Percentiles rank a stretch among this genome's conserved stretches.
Conservation (phyloP, 1,140 invertebrate species). For the Luehdorfia chinensis region DNA sequence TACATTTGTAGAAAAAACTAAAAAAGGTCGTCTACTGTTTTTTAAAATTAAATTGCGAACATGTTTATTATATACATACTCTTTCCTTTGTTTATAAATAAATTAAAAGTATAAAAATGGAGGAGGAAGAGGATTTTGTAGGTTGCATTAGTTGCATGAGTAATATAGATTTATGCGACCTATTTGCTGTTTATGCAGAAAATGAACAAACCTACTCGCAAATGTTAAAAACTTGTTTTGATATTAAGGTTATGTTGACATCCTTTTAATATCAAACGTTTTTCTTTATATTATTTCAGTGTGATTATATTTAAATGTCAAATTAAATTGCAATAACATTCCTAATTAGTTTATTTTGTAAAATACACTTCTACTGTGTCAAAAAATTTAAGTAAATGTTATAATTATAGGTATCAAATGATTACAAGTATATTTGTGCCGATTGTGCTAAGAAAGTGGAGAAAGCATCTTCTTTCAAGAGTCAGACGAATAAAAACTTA, state of each 20-base stretch:
- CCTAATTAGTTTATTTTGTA: no score
- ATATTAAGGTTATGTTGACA: constrained; percentile 51
- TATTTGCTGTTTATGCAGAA: constrained; percentile 59
- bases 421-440: constrained; percentile 51
- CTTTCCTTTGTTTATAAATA: constrained; percentile 29
- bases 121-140: constrained; percentile 64
- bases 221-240: constrained; percentile 65
- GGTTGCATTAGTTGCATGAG: constrained; percentile 68
- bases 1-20: no score
- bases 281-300: no score
- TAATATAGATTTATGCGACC: constrained; percentile 64
- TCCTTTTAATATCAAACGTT: no score
- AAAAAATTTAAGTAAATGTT: constrained; percentile 10
- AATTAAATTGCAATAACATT: no score
- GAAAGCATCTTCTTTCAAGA: constrained; percentile 40
- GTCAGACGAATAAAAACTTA: constrained; percentile 42
- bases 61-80: constrained; percentile 16
- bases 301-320: no score
- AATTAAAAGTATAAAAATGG: constrained; percentile 38
- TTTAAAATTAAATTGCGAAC: constrained; percentile 9
- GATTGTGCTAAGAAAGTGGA: constrained; percentile 47
- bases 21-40: not conserved
- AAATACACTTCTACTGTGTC: no score
- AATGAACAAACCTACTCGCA: constrained; percentile 63
- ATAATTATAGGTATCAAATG: constrained; percentile 40